Percentiles rank a stretch among this genome's conserved stretches.
Evolutionary conservation across 2,888 invertebrate genomes (phyloP).

Genomic region (Cantharis rustica): DNA sequence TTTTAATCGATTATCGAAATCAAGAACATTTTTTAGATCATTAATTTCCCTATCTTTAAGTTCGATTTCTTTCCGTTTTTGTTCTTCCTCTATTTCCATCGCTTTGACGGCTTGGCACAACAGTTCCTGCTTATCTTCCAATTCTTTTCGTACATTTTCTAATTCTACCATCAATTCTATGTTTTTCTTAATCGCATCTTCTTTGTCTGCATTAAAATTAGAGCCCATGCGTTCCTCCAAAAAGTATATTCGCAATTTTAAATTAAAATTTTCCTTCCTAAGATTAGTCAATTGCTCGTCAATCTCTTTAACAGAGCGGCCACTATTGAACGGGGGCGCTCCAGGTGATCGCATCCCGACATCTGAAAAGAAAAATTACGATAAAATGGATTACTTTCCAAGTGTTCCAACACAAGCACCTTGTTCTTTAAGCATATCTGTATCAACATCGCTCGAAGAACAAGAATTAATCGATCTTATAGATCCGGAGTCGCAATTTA

Average conservation of each 20-base stretch:
- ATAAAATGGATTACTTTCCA: neutral
- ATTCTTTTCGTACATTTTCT: slow-evolving; percentile 75
- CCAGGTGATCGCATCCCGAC: slow-evolving; percentile 48
- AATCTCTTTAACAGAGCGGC: slow-evolving; percentile 85
- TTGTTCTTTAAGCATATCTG: slow-evolving; percentile 7
- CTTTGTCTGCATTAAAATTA: slow-evolving; percentile 67
- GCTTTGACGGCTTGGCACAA: slow-evolving; percentile 85
- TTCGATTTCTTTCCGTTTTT: slow-evolving; percentile 59
- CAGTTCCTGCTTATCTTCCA: slow-evolving; percentile 82
- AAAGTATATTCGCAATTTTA: slow-evolving; percentile 89
- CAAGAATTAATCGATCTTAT: slow-evolving; percentile 3
- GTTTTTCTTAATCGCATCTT: slow-evolving; percentile 69
- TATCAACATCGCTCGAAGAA: slow-evolving; percentile 20
- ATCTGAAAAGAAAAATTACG: slow-evolving; percentile 3
- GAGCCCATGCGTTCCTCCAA: slow-evolving; percentile 81
- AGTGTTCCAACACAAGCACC: neutral
- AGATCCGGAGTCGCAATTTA: neutral
- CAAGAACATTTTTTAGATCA: slow-evolving; percentile 50
- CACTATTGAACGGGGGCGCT: slow-evolving; percentile 50
- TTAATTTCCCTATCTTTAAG: slow-evolving; percentile 54
- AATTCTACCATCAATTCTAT: slow-evolving; percentile 74
- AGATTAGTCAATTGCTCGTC: slow-evolving; percentile 83
- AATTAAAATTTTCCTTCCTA: slow-evolving; percentile 90
- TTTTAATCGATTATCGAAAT: neutral
- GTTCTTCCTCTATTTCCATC: slow-evolving; percentile 73